Percentiles rank a stretch among this genome's conserved stretches.
These are phyloP conservation scores for Pherbina coryleti DNA, from an alignment of 2,888 invertebrate genomes.

Conservation along the genomic window DNA sequence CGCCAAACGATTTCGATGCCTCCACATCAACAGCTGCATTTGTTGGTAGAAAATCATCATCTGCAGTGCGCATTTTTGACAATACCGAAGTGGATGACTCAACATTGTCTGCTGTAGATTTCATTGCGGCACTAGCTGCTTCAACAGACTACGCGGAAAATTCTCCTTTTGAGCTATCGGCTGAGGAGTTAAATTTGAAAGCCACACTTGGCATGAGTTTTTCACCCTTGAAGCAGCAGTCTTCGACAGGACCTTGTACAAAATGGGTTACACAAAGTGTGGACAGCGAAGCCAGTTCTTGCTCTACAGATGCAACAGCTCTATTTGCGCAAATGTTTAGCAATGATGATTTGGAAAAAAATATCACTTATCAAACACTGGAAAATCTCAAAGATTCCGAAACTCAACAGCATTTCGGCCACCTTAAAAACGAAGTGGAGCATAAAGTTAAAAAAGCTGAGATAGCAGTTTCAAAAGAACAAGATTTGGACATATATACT, in stretches of 20 bases:
- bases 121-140: conserved; percentile 56
- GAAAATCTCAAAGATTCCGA: not conserved
- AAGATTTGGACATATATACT: not conserved
- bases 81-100: conserved; percentile 34
- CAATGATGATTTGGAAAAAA: conserved; percentile 49
- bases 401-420: no score
- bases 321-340: conserved; percentile 12
- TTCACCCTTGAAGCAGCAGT: conserved; percentile 28
- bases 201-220: conserved; percentile 53
- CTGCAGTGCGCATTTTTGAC: conserved; percentile 42
- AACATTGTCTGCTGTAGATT: conserved; percentile 59
- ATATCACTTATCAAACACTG: conserved; percentile 42
- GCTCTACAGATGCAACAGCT: conserved; percentile 22
- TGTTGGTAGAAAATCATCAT: not conserved
- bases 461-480: not conserved
- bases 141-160: conserved; percentile 46
- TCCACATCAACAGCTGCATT: not conserved
- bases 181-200: conserved; percentile 59
- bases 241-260: not conserved
- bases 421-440: not conserved
- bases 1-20: not conserved
- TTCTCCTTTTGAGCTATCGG: conserved; percentile 53
- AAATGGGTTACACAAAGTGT: not conserved
- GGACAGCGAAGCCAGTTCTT: not conserved
- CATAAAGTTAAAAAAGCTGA: not conserved